Conservation (phyloP, 2,888 invertebrate genomes). For the Zygothrica quintamaculata region DNA sequence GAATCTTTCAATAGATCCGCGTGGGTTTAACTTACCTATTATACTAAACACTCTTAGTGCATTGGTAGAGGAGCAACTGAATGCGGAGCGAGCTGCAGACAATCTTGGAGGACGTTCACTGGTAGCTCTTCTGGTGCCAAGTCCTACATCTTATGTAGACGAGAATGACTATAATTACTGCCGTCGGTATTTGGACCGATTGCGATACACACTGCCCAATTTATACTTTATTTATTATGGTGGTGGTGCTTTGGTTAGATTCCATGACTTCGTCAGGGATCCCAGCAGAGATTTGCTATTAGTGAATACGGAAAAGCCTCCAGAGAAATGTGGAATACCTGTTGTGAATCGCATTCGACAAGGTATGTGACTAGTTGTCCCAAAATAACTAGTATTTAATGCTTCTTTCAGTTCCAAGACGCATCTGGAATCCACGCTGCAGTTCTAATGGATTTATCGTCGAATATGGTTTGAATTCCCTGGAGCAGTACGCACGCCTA, state of each 20-base stretch:
- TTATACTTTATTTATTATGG: constrained; percentile 87
- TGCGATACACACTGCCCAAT: constrained; percentile 88
- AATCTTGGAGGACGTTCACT: constrained; percentile 88
- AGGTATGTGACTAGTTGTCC: constrained; percentile 84
- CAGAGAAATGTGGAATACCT: constrained; percentile 76
- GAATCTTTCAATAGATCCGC: no score
- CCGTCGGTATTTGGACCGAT: constrained; percentile 85
- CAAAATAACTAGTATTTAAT: neutral
- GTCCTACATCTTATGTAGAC: constrained; percentile 85
- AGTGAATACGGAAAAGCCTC: constrained; percentile 78
- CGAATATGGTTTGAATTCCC: constrained; percentile 84
- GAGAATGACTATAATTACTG: constrained; percentile 86
- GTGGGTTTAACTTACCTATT: constrained; percentile 87
- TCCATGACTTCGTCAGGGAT: constrained; percentile 87
- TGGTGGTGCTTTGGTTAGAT: constrained; percentile 87
- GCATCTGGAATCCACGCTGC: constrained; percentile 87
- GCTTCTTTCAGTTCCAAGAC: constrained; percentile 85
- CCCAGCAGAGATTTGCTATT: constrained; percentile 86
- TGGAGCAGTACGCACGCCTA: constrained; percentile 88
- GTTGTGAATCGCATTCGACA: constrained; percentile 87
- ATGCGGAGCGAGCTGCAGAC: constrained; percentile 85
- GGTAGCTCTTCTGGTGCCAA: constrained; percentile 88
- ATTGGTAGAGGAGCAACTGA: constrained; percentile 85
- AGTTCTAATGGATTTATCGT: constrained; percentile 84
- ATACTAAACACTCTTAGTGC: constrained; percentile 86